Percentiles rank a stretch among this genome's conserved stretches.
phyloP scores from a whole-genome alignment of 2,797 vertebrate species.

The Nannoperca australis region DNA sequence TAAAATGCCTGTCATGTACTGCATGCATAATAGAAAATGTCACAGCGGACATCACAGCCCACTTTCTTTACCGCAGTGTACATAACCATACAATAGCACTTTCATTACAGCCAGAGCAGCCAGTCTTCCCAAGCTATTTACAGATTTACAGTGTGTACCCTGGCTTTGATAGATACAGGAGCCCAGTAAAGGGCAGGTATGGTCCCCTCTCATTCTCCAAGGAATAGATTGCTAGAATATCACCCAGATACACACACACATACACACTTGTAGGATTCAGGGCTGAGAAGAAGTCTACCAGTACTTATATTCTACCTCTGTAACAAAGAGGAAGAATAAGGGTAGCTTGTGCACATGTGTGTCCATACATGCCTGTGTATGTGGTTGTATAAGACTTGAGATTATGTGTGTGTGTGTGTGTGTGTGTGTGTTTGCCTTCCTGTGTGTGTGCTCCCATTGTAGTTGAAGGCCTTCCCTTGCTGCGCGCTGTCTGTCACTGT shows the following conservation, averaged over 20 bases:
- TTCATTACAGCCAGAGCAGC: constrained; percentile 36
- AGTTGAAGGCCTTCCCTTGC: constrained; percentile 36
- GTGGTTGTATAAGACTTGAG: constrained; percentile 3
- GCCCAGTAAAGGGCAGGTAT: constrained; percentile 53
- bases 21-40: constrained; percentile 52
- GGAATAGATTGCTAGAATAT: constrained; percentile 30
- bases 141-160: constrained; percentile 55
- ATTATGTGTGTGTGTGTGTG: constrained; percentile 10
- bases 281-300: constrained; percentile 8
- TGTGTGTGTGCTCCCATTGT: constrained; percentile 9
- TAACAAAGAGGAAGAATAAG: constrained; percentile 34
- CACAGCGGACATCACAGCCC: constrained; percentile 38
- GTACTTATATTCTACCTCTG: constrained; percentile 28
- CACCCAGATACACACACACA: constrained; percentile 20
- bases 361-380: constrained; percentile 5
- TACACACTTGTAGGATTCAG: constrained; percentile 34
- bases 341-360: constrained; percentile 26
- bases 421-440: not conserved
- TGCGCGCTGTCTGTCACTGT: constrained; percentile 55
- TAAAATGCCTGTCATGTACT: constrained; percentile 57
- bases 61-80: constrained; percentile 25
- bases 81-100: constrained; percentile 33
- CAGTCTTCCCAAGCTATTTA: constrained; percentile 53
- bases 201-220: constrained; percentile 37
- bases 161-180: constrained; percentile 68